A percentile compares a stretch with the other conserved stretches of the same genome.
phyloP scores from a whole-genome alignment of 2,113 vertebrate genomes.

The Leptobrachium leishanense region DNA sequence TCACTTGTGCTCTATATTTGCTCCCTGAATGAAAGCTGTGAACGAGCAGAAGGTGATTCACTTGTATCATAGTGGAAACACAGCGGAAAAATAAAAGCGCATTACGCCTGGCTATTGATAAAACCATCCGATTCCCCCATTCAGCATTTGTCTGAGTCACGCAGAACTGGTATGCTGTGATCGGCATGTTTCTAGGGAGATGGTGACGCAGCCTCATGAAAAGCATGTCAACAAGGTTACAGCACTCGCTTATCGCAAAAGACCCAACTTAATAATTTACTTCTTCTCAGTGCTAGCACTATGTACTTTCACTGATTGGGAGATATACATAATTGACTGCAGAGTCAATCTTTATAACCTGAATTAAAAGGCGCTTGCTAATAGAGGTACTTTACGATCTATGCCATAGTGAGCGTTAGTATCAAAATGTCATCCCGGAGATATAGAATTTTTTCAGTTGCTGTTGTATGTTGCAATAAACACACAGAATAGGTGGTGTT shows the following conservation, averaged over 20 bases:
- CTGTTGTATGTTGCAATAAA: no score
- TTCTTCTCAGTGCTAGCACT: not conserved
- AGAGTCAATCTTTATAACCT: constrained; percentile 22
- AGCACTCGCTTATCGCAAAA: constrained; percentile 3
- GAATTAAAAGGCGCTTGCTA: constrained; percentile 11
- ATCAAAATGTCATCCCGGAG: constrained; percentile 1
- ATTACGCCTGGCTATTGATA: not conserved
- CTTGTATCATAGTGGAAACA: not conserved
- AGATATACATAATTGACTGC: constrained; percentile 34
- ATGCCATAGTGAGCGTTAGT: not conserved
- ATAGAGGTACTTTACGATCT: not conserved
- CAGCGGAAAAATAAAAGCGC: not conserved
- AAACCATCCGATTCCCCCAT: not conserved
- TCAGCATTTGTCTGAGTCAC: constrained; percentile 17
- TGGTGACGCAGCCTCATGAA: constrained; percentile 4
- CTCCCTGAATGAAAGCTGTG: not conserved
- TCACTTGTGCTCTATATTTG: not conserved
- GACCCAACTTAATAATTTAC: not conserved
- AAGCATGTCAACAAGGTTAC: constrained; percentile 9
- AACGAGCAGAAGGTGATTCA: not conserved
- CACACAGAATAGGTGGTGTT: no score
- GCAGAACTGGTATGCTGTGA: not conserved
- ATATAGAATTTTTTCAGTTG: not conserved
- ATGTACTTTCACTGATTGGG: constrained; percentile 12
- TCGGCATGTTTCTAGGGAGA: constrained; percentile 12